Evolutionary conservation across 1,140 invertebrate genomes (phyloP).

Genomic region (Hormaphis cornu): DNA sequence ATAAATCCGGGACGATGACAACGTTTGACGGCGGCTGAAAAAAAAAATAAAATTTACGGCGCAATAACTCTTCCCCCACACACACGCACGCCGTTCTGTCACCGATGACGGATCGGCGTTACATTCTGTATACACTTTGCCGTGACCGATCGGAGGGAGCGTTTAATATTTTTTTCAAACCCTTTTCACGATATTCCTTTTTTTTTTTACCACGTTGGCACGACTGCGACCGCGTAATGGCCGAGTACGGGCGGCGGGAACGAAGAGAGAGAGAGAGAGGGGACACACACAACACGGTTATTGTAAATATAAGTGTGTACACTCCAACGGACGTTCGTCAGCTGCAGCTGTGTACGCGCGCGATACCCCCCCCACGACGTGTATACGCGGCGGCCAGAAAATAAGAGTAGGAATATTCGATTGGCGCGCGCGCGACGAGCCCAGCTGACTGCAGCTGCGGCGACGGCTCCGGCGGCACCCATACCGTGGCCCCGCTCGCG

Average conservation of each 20-base stretch:
- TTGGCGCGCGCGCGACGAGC: background rate
- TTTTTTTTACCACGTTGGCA: background rate
- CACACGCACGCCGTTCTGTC: background rate
- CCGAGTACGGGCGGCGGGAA: background rate
- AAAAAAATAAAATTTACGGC: background rate
- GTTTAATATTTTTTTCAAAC: no score
- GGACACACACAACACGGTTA: no score
- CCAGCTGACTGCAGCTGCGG: constrained; percentile 39
- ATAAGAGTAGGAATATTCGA: background rate
- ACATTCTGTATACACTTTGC: no score
- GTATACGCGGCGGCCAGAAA: no score
- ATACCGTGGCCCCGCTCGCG: constrained; percentile 22
- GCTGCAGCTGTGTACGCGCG: no score
- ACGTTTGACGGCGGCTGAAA: background rate
- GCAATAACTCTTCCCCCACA: background rate
- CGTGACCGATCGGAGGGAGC: no score
- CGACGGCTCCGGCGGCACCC: constrained; percentile 26
- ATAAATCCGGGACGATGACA: background rate
- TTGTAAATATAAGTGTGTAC: no score
- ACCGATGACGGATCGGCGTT: no score
- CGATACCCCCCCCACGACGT: no score
- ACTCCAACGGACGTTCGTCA: no score
- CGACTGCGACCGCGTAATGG: no score
- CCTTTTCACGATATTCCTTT: background rate
- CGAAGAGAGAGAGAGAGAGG: no score